Evolutionary conservation across 2,888 invertebrate genomes (phyloP), one percentile per base, ranked within the genome.

Genomic region (Amiota mariae): DNA sequence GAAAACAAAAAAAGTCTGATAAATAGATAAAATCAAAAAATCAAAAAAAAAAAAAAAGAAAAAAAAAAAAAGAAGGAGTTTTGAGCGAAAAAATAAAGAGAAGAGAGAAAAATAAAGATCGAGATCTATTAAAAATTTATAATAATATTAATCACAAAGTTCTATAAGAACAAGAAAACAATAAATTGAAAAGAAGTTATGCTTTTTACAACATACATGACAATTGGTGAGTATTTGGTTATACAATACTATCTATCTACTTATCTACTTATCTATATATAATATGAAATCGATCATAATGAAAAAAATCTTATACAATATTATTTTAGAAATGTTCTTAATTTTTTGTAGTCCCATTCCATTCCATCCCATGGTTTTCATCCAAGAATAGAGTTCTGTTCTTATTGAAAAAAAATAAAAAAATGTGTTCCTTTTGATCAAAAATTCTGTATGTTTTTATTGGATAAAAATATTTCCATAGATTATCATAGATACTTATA

Each of bases 191-290:
- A n/a, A 66, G 74, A 77, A 78, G 59, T 72, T 78, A 81, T 81
- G 81, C 76, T 81, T 68, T 81, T 81, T 79, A 81, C 81, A 72
- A 81, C 81, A 46, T 81, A 81, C 77, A 80, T 81, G 80, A 81
- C 81, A 71, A 79, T 81, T 75, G 81, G 81, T 81, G 75, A 80
- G 81, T 81, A 68, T 0, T 6, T 46, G n/a, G 13, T 54, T 4
- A 54, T n/a, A n/a, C n/a, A n/a, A n/a, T n/a, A n/a, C n/a, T n/a
- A n/a, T n/a, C n/a, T n/a, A n/a, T n/a, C n/a, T n/a, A n/a, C n/a
- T n/a, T n/a, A n/a, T n/a, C n/a, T n/a, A n/a, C n/a, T n/a, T n/a
- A n/a, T n/a, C n/a, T n/a, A n/a, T n/a, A n/a, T 2, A 24, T 24
- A 1, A 24, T 24, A 24, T 24, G 24, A 24, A 24, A 24, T 24